Evolutionary conservation across 1,140 invertebrate genomes (phyloP).

Genomic region (Cataglyphis hispanica): DNA sequence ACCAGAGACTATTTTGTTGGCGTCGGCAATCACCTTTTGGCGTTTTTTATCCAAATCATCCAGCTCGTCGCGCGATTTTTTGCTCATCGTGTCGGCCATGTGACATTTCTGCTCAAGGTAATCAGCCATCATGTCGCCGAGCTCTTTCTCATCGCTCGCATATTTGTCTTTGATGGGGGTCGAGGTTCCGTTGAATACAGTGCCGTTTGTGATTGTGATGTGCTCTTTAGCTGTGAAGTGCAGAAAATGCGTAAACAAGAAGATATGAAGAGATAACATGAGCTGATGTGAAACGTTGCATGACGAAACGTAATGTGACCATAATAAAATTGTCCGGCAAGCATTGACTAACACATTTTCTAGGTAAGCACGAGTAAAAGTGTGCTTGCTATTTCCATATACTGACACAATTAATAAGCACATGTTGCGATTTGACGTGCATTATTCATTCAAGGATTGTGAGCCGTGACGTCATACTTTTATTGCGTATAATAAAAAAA

Average conservation of each 20-base stretch:
- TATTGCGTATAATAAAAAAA: slow-evolving; percentile 21
- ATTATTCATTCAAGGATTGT: slow-evolving; percentile 61
- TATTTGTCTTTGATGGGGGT: slow-evolving; percentile 86
- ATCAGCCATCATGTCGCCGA: slow-evolving; percentile 84
- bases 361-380: slow-evolving; percentile 53
- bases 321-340: slow-evolving; percentile 33
- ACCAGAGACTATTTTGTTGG: slow-evolving; percentile 85
- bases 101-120: slow-evolving; percentile 85
- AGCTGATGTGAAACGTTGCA: slow-evolving; percentile 45
- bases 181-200: slow-evolving; percentile 86
- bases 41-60: slow-evolving; percentile 84
- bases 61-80: slow-evolving; percentile 80
- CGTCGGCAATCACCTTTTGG: slow-evolving; percentile 83
- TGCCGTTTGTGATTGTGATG: slow-evolving; percentile 85
- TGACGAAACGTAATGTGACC: slow-evolving; percentile 3
- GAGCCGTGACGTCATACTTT: slow-evolving; percentile 62
- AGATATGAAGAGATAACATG: slow-evolving; percentile 27
- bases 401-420: slow-evolving; percentile 35
- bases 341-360: slow-evolving; percentile 49
- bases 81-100: slow-evolving; percentile 81
- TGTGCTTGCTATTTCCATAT: slow-evolving; percentile 35
- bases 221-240: slow-evolving; percentile 86
- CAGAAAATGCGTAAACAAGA: slow-evolving; percentile 72
- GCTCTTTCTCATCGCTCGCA: slow-evolving; percentile 85
- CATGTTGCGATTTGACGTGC: slow-evolving; percentile 38